Evolutionary conservation across 2,113 vertebrate genomes (phyloP).

Genomic region (Elanoides forficatus): DNA sequence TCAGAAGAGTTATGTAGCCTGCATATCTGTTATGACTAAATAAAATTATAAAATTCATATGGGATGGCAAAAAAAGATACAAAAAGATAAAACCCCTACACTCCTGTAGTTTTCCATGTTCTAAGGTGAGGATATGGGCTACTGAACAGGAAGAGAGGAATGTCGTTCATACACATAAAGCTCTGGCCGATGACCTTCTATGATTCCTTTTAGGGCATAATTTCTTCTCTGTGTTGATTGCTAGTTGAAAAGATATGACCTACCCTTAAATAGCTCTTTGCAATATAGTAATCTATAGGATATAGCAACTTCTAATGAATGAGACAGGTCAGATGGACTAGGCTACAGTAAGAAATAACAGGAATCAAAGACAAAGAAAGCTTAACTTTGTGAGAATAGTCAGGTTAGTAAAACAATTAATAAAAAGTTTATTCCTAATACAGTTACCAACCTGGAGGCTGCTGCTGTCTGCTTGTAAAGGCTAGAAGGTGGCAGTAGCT

Average conservation of each 20-base stretch:
- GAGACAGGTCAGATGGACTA: not conserved
- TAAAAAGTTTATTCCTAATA: not conserved
- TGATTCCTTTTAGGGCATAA: not conserved
- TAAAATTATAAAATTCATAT: not conserved
- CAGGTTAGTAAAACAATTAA: not conserved
- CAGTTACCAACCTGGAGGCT: not conserved
- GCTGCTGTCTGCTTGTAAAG: not conserved
- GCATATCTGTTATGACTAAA: not conserved
- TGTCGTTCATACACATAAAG: not conserved
- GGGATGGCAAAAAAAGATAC: not conserved
- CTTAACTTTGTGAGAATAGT: not conserved
- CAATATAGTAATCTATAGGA: not conserved
- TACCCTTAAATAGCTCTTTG: not conserved
- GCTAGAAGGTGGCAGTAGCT: not conserved
- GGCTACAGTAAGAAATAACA: not conserved
- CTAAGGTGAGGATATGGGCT: not conserved
- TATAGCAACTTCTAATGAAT: not conserved
- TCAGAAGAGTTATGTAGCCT: not conserved
- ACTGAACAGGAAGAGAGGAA: not conserved
- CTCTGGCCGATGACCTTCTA: not conserved
- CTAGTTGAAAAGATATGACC: not conserved
- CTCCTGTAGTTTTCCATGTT: not conserved
- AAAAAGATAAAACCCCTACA: not conserved
- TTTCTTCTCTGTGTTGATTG: not conserved
- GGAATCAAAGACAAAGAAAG: not conserved